Conservation (phyloP, 2,113 vertebrate genomes). For the Mirounga angustirostris region DNA sequence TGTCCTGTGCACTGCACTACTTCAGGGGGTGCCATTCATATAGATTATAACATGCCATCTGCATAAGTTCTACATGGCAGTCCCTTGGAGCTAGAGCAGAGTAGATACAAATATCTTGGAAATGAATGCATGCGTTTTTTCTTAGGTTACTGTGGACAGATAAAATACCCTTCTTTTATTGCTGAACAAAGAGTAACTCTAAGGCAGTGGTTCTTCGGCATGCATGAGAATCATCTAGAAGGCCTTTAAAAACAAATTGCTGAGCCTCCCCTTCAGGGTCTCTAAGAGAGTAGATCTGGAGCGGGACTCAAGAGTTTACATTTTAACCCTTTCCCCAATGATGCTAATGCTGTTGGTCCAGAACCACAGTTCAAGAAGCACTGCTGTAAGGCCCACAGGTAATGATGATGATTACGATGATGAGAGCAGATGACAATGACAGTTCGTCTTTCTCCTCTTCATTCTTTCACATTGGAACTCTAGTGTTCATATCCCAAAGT, state of each 20-base stretch:
- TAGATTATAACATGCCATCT: background rate
- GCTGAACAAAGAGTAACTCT: background rate
- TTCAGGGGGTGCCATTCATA: background rate
- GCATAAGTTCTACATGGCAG: background rate
- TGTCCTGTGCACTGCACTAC: background rate
- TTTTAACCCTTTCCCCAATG: background rate
- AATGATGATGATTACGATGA: no score
- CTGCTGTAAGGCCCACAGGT: background rate
- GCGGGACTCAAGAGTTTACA: background rate
- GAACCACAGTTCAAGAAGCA: background rate
- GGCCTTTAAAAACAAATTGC: background rate
- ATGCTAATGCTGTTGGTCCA: background rate
- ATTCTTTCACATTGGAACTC: background rate
- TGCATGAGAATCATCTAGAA: background rate
- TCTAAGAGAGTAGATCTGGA: background rate
- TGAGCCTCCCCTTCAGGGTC: background rate
- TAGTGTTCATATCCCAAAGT: background rate
- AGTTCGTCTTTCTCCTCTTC: background rate
- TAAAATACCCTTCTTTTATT: conserved; percentile 1
- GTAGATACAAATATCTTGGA: conserved; percentile 11
- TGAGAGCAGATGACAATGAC: background rate
- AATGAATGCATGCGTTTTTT: background rate
- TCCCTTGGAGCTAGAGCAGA: background rate
- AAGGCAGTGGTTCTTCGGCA: background rate
- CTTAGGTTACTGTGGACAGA: background rate